Evolutionary conservation across 1,140 invertebrate species (phyloP).

Genomic region (Meloidogyne hapla): DNA sequence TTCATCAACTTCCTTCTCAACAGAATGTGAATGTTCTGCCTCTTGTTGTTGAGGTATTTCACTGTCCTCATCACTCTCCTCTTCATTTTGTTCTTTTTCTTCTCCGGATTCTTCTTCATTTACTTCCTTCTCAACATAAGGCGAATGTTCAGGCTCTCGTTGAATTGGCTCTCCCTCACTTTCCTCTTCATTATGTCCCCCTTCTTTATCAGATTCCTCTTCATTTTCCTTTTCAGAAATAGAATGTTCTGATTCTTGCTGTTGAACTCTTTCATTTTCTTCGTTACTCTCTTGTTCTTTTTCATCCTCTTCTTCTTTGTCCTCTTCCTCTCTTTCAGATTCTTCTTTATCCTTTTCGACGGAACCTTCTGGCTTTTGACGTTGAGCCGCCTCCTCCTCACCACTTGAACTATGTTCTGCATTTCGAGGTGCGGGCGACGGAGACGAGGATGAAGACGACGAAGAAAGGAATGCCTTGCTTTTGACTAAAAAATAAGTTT

Average conservation of each 20-base stretch:
- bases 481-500: constrained; percentile 37
- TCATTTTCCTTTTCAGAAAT: neutral
- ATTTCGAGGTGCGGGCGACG: neutral
- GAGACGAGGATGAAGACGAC: constrained; percentile 27
- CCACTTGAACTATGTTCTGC: neutral
- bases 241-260: neutral
- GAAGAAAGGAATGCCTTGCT: constrained; percentile 42
- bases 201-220: neutral
- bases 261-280: neutral
- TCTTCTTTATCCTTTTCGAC: neutral
- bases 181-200: constrained; percentile 6
- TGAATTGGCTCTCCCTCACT: neutral
- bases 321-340: neutral
- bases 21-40: no score
- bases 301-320: neutral
- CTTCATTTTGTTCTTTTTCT: neutral
- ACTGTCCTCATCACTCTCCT: neutral
- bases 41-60: no score
- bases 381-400: neutral
- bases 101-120: neutral
- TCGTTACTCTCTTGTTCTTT: neutral
- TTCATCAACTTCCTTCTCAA: no score
- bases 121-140: neutral
- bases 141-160: neutral
- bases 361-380: neutral